Conservation (phyloP, 1,140 invertebrate genomes). For the Augochlora pura region DNA sequence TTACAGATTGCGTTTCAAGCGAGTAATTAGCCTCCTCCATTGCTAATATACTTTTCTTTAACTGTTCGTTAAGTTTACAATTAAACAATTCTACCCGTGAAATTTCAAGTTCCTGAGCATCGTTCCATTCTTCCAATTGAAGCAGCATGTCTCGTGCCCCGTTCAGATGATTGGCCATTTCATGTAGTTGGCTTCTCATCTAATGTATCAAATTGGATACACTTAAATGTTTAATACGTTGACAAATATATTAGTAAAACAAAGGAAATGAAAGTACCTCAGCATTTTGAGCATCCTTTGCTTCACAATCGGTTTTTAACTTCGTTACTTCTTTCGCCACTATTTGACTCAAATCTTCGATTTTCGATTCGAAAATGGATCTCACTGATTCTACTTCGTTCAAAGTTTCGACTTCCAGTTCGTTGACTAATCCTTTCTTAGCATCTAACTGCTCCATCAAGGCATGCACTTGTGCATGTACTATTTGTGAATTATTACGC, state of each 20-base stretch:
- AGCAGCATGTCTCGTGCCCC: conserved; percentile 67
- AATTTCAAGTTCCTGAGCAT: conserved; percentile 66
- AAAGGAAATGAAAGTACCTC: conserved; percentile 59
- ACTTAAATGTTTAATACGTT: conserved; percentile 15
- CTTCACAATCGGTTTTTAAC: conserved; percentile 61
- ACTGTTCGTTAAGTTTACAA: conserved; percentile 61
- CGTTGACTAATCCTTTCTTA: conserved; percentile 67
- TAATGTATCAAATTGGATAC: conserved; percentile 43
- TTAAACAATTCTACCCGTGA: conserved; percentile 66
- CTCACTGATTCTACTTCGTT: conserved; percentile 70
- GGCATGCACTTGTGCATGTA: conserved; percentile 68
- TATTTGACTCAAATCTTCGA: conserved; percentile 66
- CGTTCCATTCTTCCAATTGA: conserved; percentile 70
- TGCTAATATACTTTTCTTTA: conserved; percentile 59
- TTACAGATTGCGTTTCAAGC: conserved; percentile 39
- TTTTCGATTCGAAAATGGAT: conserved; percentile 64
- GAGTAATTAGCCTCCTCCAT: conserved; percentile 48
- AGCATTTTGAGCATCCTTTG: conserved; percentile 59
- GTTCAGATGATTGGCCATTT: conserved; percentile 67
- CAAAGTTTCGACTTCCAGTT: conserved; percentile 67
- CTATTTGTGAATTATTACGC: conserved; percentile 69
- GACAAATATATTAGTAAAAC: neutral
- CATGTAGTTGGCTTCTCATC: conserved; percentile 67
- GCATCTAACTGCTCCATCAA: conserved; percentile 67
- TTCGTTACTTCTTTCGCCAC: conserved; percentile 64